phyloP scores from a whole-genome alignment of 2,113 vertebrate genomes.

The Sebastes schlegelii region DNA sequence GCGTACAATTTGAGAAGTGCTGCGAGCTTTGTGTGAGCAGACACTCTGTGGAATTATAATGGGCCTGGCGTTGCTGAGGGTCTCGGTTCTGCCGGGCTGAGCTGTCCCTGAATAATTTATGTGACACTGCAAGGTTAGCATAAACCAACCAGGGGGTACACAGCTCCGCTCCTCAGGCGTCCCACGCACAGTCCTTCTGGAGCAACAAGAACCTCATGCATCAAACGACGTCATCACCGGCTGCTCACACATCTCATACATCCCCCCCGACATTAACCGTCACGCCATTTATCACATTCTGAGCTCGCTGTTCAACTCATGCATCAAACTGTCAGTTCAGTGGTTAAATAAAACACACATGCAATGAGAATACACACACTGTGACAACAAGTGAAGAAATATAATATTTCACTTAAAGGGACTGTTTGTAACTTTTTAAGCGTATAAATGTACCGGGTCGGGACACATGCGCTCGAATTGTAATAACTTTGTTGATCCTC shows the following conservation, averaged over 20 bases:
- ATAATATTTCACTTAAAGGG: too few relatives aligned
- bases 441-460: too few relatives aligned
- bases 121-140: conserved; percentile 63
- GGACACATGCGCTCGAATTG: too few relatives aligned
- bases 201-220: conserved; percentile 24
- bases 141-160: conserved; percentile 30
- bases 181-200: not conserved
- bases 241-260: conserved; percentile 6
- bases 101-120: conserved; percentile 66
- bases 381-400: not conserved
- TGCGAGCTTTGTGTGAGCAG: not conserved
- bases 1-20: conserved; percentile 1
- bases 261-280: not conserved
- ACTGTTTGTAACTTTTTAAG: too few relatives aligned
- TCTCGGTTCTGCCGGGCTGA: conserved; percentile 55
- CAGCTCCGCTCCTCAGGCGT: conserved; percentile 33
- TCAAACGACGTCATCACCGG: conserved; percentile 20
- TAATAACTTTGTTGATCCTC: too few relatives aligned
- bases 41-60: conserved; percentile 39
- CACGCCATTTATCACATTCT: conserved; percentile 6
- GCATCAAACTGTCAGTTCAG: conserved; percentile 10
- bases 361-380: not conserved
- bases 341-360: not conserved
- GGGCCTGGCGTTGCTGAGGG: conserved; percentile 55
- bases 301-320: not conserved